A percentile compares a stretch with the other conserved stretches of the same genome.
Evolutionary conservation across 2,113 vertebrate species (phyloP).

Genomic region (Oryzias javanicus): DNA sequence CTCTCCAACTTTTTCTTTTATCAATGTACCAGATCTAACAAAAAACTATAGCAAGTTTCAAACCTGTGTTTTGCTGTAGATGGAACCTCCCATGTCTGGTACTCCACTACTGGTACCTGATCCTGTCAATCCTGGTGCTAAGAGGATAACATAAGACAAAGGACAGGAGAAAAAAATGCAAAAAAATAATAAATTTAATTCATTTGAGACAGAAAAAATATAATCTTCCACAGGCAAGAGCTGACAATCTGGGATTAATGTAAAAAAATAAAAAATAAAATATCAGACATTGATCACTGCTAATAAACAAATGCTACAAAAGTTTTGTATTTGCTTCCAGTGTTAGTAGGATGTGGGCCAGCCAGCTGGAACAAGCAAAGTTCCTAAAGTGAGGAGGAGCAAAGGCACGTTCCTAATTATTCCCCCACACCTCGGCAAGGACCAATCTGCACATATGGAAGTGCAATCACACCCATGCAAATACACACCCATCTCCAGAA

Average conservation of each 20-base stretch:
- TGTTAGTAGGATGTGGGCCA: conserved; percentile 63
- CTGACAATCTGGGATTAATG: conserved; percentile 27
- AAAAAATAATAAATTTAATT: background rate
- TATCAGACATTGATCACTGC: conserved; percentile 14
- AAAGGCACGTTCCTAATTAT: conserved; percentile 35
- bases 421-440: conserved; percentile 8
- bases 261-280: background rate
- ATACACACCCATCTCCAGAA: conserved; percentile 50
- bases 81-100: conserved; percentile 90
- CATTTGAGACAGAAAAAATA: background rate
- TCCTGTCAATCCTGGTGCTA: conserved; percentile 85
- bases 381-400: conserved; percentile 35
- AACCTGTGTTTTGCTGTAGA: conserved; percentile 96
- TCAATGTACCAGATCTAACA: background rate
- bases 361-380: conserved; percentile 65
- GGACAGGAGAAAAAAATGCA: background rate
- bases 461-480: conserved; percentile 56
- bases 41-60: conserved; percentile 53
- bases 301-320: conserved; percentile 7
- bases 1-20: background rate
- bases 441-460: conserved; percentile 26
- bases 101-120: conserved; percentile 86
- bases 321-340: conserved; percentile 28
- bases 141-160: conserved; percentile 3
- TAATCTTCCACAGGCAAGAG: conserved; percentile 4